These are phyloP conservation scores for Thalpophila matura DNA, from an alignment of 2,888 invertebrate species.

Conservation along the genomic window DNA sequence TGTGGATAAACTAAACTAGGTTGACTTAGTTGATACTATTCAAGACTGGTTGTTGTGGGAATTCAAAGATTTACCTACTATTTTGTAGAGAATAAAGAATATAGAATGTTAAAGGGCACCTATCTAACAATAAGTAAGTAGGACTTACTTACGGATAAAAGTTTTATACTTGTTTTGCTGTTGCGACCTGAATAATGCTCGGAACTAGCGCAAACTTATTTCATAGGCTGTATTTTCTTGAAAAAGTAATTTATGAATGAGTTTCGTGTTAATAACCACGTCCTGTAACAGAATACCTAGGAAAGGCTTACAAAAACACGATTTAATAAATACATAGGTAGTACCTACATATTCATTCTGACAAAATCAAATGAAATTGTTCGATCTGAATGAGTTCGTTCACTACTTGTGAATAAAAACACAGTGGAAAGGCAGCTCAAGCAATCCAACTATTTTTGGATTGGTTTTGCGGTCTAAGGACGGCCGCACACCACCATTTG, in stretches of 20 bases:
- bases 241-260: too few relatives aligned
- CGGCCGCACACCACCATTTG: conserved; percentile 1
- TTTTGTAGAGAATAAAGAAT: too few relatives aligned
- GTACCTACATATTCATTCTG: conserved; percentile 38
- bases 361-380: conserved; percentile 40
- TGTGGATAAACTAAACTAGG: conserved; percentile 44
- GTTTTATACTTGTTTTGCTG: too few relatives aligned
- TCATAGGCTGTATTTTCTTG: too few relatives aligned
- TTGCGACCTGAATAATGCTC: too few relatives aligned
- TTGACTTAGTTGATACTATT: background rate
- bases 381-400: conserved; percentile 40
- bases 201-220: too few relatives aligned
- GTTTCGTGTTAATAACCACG: too few relatives aligned
- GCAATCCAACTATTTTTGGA: background rate
- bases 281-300: conserved; percentile 19
- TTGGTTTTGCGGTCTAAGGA: conserved; percentile 8
- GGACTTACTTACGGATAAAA: too few relatives aligned
- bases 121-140: too few relatives aligned
- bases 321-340: conserved; percentile 32
- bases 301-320: conserved; percentile 30
- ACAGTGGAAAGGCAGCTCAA: conserved; percentile 17
- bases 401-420: conserved; percentile 35
- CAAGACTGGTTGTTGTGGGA: background rate
- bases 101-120: too few relatives aligned
- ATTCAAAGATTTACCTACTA: background rate